Conservation (phyloP, 2,888 invertebrate genomes). For the Drosophila colorata region DNA sequence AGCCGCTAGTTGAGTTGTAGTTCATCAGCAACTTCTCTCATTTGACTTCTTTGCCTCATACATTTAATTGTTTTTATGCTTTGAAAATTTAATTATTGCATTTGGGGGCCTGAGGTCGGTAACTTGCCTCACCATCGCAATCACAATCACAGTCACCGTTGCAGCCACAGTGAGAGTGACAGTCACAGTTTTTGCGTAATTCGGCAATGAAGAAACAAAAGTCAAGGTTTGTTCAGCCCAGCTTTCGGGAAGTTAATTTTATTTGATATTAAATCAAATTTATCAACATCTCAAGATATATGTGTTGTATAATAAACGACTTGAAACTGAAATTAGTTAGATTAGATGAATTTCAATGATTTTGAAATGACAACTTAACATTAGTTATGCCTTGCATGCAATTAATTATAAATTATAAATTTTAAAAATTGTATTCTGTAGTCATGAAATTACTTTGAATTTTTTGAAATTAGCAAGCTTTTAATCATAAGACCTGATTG, state of each 20-base stretch:
- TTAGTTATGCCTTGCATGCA: background rate
- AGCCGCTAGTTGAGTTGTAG: slow-evolving; percentile 37
- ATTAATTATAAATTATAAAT: background rate
- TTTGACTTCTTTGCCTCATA: slow-evolving; percentile 21
- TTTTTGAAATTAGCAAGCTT: background rate
- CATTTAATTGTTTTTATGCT: slow-evolving; percentile 70
- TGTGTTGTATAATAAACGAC: slow-evolving; percentile 6
- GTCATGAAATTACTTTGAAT: background rate
- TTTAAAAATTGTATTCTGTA: background rate
- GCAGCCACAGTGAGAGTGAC: slow-evolving; percentile 28
- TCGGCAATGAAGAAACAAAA: slow-evolving; percentile 28
- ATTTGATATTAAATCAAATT: slow-evolving; percentile 18
- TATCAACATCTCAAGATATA: slow-evolving; percentile 12
- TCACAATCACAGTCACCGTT: slow-evolving; percentile 26
- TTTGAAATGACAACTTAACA: slow-evolving; percentile 5
- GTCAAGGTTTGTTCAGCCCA: slow-evolving; percentile 27
- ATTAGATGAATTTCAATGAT: slow-evolving; percentile 8
- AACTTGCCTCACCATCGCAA: slow-evolving; percentile 24
- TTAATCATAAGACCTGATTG: background rate
- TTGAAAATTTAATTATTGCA: slow-evolving; percentile 70
- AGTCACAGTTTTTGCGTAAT: slow-evolving; percentile 41
- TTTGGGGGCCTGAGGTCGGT: slow-evolving; percentile 57
- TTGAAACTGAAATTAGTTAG: slow-evolving; percentile 13
- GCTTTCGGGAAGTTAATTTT: slow-evolving; percentile 21
- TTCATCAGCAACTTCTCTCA: slow-evolving; percentile 32